Base-by-base conservation (phyloP, 2,888 invertebrate genomes). In the Orchesellides sinensis region DNA sequence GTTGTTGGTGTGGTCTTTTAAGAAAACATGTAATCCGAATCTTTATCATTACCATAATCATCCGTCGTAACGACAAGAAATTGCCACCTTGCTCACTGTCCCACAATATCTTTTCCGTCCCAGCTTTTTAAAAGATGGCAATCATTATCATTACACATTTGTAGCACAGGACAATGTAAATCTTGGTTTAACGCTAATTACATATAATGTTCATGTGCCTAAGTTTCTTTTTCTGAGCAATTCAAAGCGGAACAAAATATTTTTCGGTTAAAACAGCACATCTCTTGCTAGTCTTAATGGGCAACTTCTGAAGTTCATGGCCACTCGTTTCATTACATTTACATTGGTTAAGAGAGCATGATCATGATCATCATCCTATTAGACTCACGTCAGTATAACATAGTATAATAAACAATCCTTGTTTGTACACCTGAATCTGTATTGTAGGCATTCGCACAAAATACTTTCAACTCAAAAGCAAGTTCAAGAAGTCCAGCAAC, bases 221-320 rank as follows among this genome's bases (percentile, higher is more conserved):
- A 40, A 5, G 40, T 14, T 8, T 40, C 10, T 14, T 8, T 10
- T n/a, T 40, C 40, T 2, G 32, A 32, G 10, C 6, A 32, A 40
- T 8, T 40, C 10, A 40, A 40, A 40, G 10, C 40, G 10, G n/a
- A n/a, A n/a, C 40, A 40, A 10, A n/a, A 10, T 40, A 40, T 10
- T 1, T 40, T 40, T 40, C 4, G 40, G 40, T 14, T 1, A n/a
- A 5, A 40, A n/a, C 2, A 10, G 40, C 10, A 25, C n/a, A n/a
- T 10, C 14, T 40, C 10, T 32, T 40, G 40, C 10, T 40, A 40
- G 29, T 23, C 6, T 29, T 56, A 21, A 56, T 59, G 61, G 45
- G 8, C 47, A 59, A 72, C 52, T 65, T 72, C 45, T 68, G 59
- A 66, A 63, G 81, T 81, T 81, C 81, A 81, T 68, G 81, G 81